These are phyloP conservation scores for Theonella swinhoei DNA, from an alignment of 37 sponge, comb jelly and placozoan genomes.

Conservation along the genomic window DNA sequence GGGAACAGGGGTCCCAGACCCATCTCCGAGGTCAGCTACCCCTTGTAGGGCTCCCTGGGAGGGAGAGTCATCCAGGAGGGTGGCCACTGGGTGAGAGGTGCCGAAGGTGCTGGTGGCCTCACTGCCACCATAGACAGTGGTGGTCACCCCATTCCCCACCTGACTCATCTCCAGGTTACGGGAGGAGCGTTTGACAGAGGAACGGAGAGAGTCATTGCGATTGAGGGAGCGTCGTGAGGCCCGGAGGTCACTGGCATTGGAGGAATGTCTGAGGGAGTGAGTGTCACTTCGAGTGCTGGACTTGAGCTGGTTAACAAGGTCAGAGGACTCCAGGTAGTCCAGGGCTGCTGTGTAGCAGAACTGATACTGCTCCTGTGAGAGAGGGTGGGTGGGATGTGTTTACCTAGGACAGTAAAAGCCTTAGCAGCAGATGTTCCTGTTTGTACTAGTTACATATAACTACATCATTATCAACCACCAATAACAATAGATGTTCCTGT, in stretches of 20 bases:
- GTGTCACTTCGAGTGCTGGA: background rate
- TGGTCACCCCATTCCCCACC: background rate
- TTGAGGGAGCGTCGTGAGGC: background rate
- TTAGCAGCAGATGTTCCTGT: too few relatives aligned
- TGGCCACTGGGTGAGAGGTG: background rate
- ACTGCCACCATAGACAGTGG: constrained; percentile 30
- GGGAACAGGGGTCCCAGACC: background rate
- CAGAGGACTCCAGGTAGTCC: constrained; percentile 58
- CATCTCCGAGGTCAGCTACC: background rate
- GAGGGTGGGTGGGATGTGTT: background rate
- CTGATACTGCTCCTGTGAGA: constrained; percentile 76
- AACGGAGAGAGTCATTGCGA: constrained; percentile 3
- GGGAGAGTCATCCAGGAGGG: background rate
- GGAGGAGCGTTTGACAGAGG: background rate
- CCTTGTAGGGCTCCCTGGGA: background rate
- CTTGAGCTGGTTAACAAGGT: background rate
- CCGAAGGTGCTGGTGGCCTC: constrained; percentile 45
- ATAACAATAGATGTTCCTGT: too few relatives aligned
- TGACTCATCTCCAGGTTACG: constrained; percentile 7
- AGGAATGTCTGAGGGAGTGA: background rate
- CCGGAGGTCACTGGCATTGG: background rate
- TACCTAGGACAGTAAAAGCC: too few relatives aligned
- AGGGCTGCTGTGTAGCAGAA: constrained; percentile 75
- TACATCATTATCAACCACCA: too few relatives aligned
- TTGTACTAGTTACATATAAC: too few relatives aligned